phyloP scores from a whole-genome alignment of 2,888 invertebrate species.

The Stictocephala bisonia region DNA sequence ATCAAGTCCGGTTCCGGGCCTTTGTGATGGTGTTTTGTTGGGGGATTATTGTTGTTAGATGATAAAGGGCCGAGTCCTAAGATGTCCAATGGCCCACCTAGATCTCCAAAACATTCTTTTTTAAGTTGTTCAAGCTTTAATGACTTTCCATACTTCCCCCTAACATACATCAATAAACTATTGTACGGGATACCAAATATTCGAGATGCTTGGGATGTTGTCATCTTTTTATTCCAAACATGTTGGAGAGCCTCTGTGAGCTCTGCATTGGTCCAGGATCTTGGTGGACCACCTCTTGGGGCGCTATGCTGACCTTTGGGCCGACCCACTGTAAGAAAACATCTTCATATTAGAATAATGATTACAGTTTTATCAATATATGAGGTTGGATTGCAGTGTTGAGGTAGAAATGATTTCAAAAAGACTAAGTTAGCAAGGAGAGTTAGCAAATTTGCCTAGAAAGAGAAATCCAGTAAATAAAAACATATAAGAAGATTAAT shows the following conservation, averaged over 20 bases:
- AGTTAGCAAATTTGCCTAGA: no score
- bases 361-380: no score
- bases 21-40: slow-evolving; percentile 51
- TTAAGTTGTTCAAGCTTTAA: slow-evolving; percentile 87
- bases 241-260: slow-evolving; percentile 90
- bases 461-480: no score
- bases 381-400: no score
- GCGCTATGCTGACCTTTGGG: slow-evolving; percentile 94
- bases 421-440: no score
- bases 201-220: slow-evolving; percentile 90
- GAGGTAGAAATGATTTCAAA: no score
- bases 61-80: slow-evolving; percentile 72
- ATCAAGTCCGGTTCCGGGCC: slow-evolving; percentile 64
- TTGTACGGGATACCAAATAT: slow-evolving; percentile 95
- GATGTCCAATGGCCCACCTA: slow-evolving; percentile 74
- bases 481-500: no score
- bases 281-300: slow-evolving; percentile 88
- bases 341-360: slow-evolving; percentile 36
- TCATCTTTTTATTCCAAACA: slow-evolving; percentile 97
- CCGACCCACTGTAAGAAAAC: slow-evolving; percentile 73
- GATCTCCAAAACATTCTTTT: slow-evolving; percentile 88
- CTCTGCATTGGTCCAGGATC: slow-evolving; percentile 93
- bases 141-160: slow-evolving; percentile 94
- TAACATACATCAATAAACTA: slow-evolving; percentile 90
- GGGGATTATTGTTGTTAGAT: slow-evolving; percentile 66